Evolutionary conservation across 1,140 invertebrate genomes (phyloP).

Genomic region (Megalopta genalis): DNA sequence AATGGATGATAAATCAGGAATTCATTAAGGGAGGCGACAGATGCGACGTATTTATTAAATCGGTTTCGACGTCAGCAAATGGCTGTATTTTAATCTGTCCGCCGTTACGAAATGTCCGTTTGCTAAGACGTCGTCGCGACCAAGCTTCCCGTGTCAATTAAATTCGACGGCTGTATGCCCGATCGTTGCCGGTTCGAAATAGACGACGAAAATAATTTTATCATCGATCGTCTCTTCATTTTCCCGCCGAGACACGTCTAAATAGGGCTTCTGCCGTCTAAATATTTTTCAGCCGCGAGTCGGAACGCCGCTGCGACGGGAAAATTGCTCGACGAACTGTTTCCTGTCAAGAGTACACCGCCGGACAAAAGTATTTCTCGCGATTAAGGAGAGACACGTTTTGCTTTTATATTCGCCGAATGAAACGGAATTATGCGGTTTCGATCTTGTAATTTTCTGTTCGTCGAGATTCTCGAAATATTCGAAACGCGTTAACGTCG

Average conservation of each 20-base stretch:
- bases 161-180: conserved; percentile 14
- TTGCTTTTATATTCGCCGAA: too few relatives aligned
- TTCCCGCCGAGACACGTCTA: background rate
- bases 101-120: conserved; percentile 21
- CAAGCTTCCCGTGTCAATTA: conserved; percentile 48
- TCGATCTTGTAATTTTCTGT: too few relatives aligned
- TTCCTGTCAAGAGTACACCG: too few relatives aligned
- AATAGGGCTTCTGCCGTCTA: background rate
- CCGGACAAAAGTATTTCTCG: too few relatives aligned
- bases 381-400: too few relatives aligned
- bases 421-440: too few relatives aligned
- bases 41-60: conserved; percentile 68
- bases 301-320: background rate
- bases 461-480: too few relatives aligned
- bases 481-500: too few relatives aligned
- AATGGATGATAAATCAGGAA: conserved; percentile 72
- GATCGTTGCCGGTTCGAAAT: background rate
- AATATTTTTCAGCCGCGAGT: background rate
- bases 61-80: conserved; percentile 58
- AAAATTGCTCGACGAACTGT: background rate
- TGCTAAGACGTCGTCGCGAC: conserved; percentile 9
- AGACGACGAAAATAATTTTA: background rate
- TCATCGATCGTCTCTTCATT: background rate
- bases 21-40: conserved; percentile 61
- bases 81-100: conserved; percentile 58